Percentiles rank a stretch among this genome's conserved stretches.
These are phyloP conservation scores for Drosophila niveifrons DNA, from an alignment of 2,888 invertebrate genomes.

Conservation along the genomic window DNA sequence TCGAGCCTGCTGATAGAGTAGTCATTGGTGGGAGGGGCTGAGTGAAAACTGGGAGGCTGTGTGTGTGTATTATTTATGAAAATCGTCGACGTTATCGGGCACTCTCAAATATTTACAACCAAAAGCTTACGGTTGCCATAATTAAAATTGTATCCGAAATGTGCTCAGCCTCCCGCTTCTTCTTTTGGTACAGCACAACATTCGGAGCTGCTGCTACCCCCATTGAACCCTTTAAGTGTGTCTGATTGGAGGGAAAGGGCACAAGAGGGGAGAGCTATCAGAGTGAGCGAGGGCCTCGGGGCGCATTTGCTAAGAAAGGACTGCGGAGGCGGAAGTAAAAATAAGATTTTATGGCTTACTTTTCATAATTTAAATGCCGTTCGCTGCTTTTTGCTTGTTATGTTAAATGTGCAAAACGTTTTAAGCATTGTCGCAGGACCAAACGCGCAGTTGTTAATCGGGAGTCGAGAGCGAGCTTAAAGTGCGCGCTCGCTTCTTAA, in stretches of 20 bases:
- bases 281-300: conserved; percentile 41
- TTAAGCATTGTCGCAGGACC: conserved; percentile 22
- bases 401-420: conserved; percentile 66
- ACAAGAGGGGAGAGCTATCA: conserved; percentile 32
- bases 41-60: conserved; percentile 14
- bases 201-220: conserved; percentile 24
- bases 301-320: conserved; percentile 14
- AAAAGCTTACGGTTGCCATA: conserved; percentile 85
- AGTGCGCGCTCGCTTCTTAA: conserved; percentile 48
- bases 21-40: conserved; percentile 22
- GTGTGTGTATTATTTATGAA: conserved; percentile 83
- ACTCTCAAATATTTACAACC: conserved; percentile 84
- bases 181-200: not conserved
- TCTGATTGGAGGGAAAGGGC: not conserved
- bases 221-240: conserved; percentile 51
- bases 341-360: conserved; percentile 83
- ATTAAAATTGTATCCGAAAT: conserved; percentile 85
- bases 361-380: conserved; percentile 80
- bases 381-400: conserved; percentile 4
- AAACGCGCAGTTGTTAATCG: conserved; percentile 64
- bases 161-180: conserved; percentile 50
- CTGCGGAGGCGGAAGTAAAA: conserved; percentile 64
- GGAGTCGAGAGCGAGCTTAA: conserved; percentile 35
- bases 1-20: conserved; percentile 51
- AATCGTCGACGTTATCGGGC: conserved; percentile 83